A percentile compares a stretch with the other conserved stretches of the same genome.
Conservation (phyloP, 2,888 invertebrate species). For the Amphiduros pacificus region DNA sequence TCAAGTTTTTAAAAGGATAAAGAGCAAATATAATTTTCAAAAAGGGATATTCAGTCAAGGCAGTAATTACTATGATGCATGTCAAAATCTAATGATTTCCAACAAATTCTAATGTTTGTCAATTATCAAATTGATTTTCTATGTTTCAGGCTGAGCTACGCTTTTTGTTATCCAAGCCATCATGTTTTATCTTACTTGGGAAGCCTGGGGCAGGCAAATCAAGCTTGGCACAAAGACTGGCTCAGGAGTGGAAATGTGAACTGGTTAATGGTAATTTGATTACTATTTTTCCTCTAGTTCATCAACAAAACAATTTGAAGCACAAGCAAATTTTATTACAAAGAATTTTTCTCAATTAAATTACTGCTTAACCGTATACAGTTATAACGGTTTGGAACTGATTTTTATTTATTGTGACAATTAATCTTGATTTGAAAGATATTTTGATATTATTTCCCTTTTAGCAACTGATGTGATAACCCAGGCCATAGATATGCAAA, state of each 20-base stretch:
- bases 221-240: slow-evolving; percentile 50
- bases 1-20: no score
- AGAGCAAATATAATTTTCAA: no score
- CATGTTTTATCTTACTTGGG: slow-evolving; percentile 58
- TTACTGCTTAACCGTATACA: no score
- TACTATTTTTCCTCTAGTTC: background rate
- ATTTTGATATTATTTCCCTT: no score
- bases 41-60: no score
- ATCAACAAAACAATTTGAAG: background rate
- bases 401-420: slow-evolving; percentile 8
- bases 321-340: background rate
- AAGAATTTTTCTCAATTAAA: background rate
- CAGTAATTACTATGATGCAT: no score
- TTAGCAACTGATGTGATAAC: slow-evolving; percentile 53
- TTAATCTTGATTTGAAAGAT: no score
- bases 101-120: background rate
- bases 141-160: slow-evolving; percentile 50
- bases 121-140: background rate
- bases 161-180: slow-evolving; percentile 56
- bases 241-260: slow-evolving; percentile 58
- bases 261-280: slow-evolving; percentile 50
- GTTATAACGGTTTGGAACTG: background rate
- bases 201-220: slow-evolving; percentile 59
- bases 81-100: no score
- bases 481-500: slow-evolving; percentile 52